These are phyloP conservation scores for Maccullochella peelii DNA, from an alignment of 2,113 vertebrate genomes.

Conservation along the genomic window DNA sequence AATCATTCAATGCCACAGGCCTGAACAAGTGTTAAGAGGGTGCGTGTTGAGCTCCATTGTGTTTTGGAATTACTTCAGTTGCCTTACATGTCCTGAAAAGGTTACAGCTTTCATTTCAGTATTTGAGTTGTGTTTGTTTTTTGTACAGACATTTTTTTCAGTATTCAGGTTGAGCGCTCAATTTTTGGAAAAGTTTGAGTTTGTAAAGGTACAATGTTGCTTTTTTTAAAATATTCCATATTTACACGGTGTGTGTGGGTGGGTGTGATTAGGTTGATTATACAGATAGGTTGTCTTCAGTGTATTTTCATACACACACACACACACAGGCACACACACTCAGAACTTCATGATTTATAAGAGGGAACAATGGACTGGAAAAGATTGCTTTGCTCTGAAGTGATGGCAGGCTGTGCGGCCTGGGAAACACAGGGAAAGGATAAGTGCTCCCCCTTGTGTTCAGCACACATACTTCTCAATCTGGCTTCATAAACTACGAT, in stretches of 20 bases:
- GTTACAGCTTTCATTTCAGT: slow-evolving; percentile 46
- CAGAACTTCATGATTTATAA: slow-evolving; percentile 73
- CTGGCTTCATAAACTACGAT: slow-evolving; percentile 23
- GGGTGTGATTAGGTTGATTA: slow-evolving; percentile 65
- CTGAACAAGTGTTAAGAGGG: slow-evolving; percentile 82
- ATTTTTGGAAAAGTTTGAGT: slow-evolving; percentile 39
- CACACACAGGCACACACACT: slow-evolving; percentile 40
- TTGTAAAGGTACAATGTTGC: slow-evolving; percentile 18
- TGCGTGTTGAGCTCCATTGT: slow-evolving; percentile 68
- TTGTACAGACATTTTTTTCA: neutral
- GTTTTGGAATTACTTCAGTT: slow-evolving; percentile 56
- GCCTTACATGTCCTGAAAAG: slow-evolving; percentile 61
- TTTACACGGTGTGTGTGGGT: slow-evolving; percentile 26
- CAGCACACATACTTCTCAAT: slow-evolving; percentile 24
- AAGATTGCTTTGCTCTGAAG: slow-evolving; percentile 69
- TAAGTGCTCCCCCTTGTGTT: slow-evolving; percentile 88
- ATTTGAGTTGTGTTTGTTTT: slow-evolving; percentile 22
- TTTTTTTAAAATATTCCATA: slow-evolving; percentile 31
- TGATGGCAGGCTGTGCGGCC: slow-evolving; percentile 35
- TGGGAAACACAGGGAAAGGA: slow-evolving; percentile 76
- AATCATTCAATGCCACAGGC: slow-evolving; percentile 84
- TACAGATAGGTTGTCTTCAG: slow-evolving; percentile 52
- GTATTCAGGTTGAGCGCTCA: slow-evolving; percentile 1
- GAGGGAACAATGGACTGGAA: slow-evolving; percentile 77
- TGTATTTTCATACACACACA: slow-evolving; percentile 58